Percentiles rank a stretch among this genome's conserved stretches.
phyloP scores from a whole-genome alignment of 2,113 vertebrate genomes.

The Paramormyrops kingsleyae region DNA sequence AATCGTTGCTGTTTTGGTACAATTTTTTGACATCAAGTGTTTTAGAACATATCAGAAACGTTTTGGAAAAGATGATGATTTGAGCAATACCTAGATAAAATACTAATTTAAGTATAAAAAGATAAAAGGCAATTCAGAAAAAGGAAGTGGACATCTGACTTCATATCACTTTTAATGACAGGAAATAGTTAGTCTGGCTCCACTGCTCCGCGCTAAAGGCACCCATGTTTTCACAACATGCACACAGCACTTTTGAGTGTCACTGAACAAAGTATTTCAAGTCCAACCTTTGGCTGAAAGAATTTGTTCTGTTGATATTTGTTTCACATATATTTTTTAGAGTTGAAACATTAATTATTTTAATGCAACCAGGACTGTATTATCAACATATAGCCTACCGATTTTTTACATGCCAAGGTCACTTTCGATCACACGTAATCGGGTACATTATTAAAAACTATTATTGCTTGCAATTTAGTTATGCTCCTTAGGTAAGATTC shows the following conservation, averaged over 20 bases:
- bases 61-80: not conserved
- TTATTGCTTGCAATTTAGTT: not conserved
- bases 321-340: not conserved
- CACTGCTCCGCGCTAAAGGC: not conserved
- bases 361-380: not conserved
- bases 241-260: not conserved
- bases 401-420: not conserved
- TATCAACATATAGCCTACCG: not conserved
- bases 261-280: not conserved
- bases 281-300: not conserved
- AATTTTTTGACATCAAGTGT: not conserved
- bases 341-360: not conserved
- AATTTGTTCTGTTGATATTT: not conserved
- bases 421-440: not conserved
- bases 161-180: not conserved
- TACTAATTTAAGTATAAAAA: not conserved
- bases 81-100: not conserved
- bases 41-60: not conserved
- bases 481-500: not conserved
- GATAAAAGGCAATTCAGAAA: not conserved
- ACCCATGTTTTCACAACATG: not conserved
- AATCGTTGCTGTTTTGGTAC: not conserved
- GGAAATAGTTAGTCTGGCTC: not conserved
- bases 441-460: not conserved
- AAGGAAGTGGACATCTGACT: not conserved